Percentiles rank a stretch among this genome's conserved stretches.
Conservation (phyloP, 1,140 invertebrate species). For the Potamilus streckersoni region DNA sequence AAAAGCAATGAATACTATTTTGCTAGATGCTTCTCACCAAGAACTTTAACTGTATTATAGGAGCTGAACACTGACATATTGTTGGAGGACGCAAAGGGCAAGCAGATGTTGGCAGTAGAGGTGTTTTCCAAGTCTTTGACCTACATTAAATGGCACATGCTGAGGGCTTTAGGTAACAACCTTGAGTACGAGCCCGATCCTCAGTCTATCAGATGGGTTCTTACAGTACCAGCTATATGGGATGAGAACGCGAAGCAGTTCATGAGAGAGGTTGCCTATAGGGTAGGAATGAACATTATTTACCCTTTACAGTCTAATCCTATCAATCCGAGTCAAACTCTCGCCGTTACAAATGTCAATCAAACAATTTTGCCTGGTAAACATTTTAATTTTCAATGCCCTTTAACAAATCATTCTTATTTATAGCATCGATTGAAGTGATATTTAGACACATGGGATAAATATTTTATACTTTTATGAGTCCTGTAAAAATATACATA, state of each 20-base stretch:
- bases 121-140: constrained; percentile 57
- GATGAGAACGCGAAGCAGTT: constrained; percentile 65
- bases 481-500: too few relatives aligned
- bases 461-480: too few relatives aligned
- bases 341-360: too few relatives aligned
- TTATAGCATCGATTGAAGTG: too few relatives aligned
- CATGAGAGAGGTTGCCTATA: constrained; percentile 60
- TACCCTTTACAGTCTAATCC: too few relatives aligned
- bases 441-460: too few relatives aligned
- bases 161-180: constrained; percentile 47
- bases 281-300: constrained; percentile 31
- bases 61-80: constrained; percentile 57
- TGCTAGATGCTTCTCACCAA: too few relatives aligned
- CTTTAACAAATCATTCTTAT: too few relatives aligned
- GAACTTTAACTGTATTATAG: constrained; percentile 28
- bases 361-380: too few relatives aligned
- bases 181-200: constrained; percentile 56
- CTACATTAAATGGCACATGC: constrained; percentile 50
- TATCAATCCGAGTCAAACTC: too few relatives aligned
- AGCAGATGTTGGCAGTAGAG: constrained; percentile 53
- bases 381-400: too few relatives aligned
- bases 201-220: constrained; percentile 57
- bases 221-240: constrained; percentile 63
- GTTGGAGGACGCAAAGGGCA: constrained; percentile 55
- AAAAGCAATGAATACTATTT: too few relatives aligned